Conservation (phyloP, 2,797 vertebrate genomes). For the Smutsia gigantea region DNA sequence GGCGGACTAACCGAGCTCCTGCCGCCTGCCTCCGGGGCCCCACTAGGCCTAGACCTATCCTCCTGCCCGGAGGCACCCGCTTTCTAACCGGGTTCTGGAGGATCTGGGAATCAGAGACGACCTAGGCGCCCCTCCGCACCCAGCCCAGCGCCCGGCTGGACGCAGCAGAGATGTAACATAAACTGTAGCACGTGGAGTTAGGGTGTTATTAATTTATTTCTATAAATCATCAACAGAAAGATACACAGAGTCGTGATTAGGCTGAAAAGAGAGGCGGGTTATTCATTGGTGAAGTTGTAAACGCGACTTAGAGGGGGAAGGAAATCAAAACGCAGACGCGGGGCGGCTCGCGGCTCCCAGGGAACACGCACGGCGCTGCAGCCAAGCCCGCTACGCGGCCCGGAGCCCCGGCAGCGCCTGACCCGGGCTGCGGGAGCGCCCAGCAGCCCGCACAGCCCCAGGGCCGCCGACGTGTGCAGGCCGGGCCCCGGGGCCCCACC, state of each 20-base stretch:
- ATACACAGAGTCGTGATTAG: slow-evolving; percentile 95
- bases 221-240: slow-evolving; percentile 99
- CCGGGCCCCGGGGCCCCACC: not conserved
- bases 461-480: not conserved
- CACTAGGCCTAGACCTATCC: not conserved
- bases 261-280: slow-evolving; percentile 94
- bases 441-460: not conserved
- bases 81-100: not conserved
- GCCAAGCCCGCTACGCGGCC: not conserved
- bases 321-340: slow-evolving; percentile 56
- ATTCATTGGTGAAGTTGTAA: slow-evolving; percentile 97
- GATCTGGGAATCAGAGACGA: not conserved
- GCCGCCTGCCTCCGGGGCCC: not conserved
- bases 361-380: not conserved
- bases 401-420: not conserved
- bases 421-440: not conserved
- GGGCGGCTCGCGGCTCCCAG: not conserved
- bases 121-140: slow-evolving; percentile 32
- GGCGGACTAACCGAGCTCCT: not conserved
- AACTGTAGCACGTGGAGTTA: slow-evolving; percentile 93
- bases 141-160: slow-evolving; percentile 53
- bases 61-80: not conserved
- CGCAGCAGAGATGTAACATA: slow-evolving; percentile 84
- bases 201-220: slow-evolving; percentile 99
- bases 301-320: slow-evolving; percentile 83